Conservation (phyloP, 2,797 vertebrate species). For the Semaprochilodus insignis region DNA sequence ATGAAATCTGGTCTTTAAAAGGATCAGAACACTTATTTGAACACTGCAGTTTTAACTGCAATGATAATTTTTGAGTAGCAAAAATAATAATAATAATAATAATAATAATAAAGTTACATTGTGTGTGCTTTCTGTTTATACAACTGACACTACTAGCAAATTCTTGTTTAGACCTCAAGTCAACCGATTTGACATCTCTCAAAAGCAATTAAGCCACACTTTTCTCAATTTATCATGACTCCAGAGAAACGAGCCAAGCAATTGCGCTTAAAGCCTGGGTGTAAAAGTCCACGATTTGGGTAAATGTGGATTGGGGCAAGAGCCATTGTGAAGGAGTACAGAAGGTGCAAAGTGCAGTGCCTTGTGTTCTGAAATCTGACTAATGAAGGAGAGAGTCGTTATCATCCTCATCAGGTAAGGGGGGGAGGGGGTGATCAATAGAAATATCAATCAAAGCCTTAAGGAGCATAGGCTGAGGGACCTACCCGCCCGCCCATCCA, state of each 20-base stretch:
- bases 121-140: too few species aligned
- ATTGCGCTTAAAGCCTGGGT: neutral
- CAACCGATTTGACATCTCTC: neutral
- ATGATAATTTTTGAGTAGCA: neutral
- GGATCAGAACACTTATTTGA: too few species aligned
- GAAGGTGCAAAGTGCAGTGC: constrained; percentile 39
- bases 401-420: constrained; percentile 60
- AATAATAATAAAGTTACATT: too few species aligned
- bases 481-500: constrained; percentile 28
- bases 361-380: constrained; percentile 50
- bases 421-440: constrained; percentile 59
- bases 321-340: constrained; percentile 4
- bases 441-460: constrained; percentile 70
- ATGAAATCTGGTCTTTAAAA: too few species aligned
- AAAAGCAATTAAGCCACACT: neutral
- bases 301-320: constrained; percentile 36
- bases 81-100: too few species aligned
- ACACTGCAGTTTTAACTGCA: too few species aligned
- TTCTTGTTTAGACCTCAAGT: neutral
- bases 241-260: neutral
- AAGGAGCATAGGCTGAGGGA: constrained; percentile 14
- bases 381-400: constrained; percentile 56
- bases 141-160: neutral
- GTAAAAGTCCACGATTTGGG: constrained; percentile 15
- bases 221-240: neutral